Percentiles rank a stretch among this genome's conserved stretches.
These are phyloP conservation scores for Marmota monax DNA, from an alignment of 2,113 vertebrate genomes.

Conservation along the genomic window DNA sequence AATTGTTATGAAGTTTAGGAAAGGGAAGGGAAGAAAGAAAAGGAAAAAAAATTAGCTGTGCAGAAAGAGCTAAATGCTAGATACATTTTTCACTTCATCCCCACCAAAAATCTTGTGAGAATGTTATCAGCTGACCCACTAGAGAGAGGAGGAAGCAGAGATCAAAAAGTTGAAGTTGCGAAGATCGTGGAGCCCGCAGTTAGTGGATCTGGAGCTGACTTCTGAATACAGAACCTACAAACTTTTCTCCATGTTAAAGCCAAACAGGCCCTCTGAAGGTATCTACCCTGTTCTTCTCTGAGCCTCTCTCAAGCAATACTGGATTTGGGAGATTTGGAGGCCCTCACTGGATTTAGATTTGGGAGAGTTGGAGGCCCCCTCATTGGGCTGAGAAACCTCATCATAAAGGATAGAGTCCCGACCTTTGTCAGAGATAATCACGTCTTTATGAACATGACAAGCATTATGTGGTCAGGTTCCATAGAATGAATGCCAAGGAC, in stretches of 20 bases:
- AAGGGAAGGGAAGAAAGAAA: background rate
- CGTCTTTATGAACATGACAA: background rate
- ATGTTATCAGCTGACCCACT: background rate
- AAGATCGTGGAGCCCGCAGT: background rate
- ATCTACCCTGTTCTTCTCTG: background rate
- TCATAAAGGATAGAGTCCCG: background rate
- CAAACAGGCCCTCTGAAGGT: background rate
- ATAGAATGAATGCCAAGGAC: background rate
- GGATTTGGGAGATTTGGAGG: background rate
- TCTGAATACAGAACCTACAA: background rate
- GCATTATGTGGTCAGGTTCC: background rate
- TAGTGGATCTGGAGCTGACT: background rate
- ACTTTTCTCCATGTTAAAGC: background rate
- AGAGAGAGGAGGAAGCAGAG: background rate
- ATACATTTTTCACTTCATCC: background rate
- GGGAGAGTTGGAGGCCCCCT: background rate
- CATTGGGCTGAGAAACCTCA: background rate
- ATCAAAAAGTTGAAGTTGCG: background rate
- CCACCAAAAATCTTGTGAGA: background rate
- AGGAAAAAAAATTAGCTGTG: background rate
- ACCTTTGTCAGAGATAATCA: background rate
- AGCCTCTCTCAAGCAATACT: background rate
- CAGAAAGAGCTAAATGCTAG: background rate
- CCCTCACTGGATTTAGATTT: background rate
- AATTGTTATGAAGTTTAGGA: background rate